Evolutionary conservation across 2,113 vertebrate species (phyloP), one percentile per base, ranked within the genome.

Genomic region (Caloenas nicobarica): DNA sequence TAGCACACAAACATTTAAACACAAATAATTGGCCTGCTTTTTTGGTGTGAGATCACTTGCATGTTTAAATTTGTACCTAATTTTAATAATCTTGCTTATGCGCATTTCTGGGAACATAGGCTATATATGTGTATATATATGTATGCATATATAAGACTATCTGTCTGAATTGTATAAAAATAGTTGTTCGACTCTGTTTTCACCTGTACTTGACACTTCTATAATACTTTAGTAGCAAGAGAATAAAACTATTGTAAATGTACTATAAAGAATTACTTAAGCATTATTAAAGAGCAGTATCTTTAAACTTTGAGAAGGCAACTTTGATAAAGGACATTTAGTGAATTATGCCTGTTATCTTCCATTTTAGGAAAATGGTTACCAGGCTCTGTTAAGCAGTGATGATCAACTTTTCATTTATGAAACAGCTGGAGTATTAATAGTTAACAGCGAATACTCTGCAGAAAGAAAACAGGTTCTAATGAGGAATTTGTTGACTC

Each of bases 341-440:
- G 13, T 95, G 60, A 95, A 95, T 94, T 71, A 81, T 24, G 7
- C 28, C 50, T 86, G 23, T 95, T 95, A 26, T 77, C 33, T 96
- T 95, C 89, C 16, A 22, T 96, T 97, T 34, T 97, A 99, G 99
- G 99, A 99, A 80, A 99, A 99, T 69, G 99, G 99, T 51, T 99
- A 98, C 96, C 98, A 97, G 53, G 98, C 98, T 33, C 97, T 99
- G 92, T 96, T 99, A 96, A 99, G 98, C 98, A 99, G 98, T 29
- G 99, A 99, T 64, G 99, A 99, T 96, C 99, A 99, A 97, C 98
- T 99, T 24, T 99, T 99, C 96, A 99, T 99, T 97, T 99, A 99
- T 53, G 99, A 99, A 98, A 98, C 99, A 56, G 99, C 99, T 13
- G 99, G 99, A 51, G 98, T 99, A 13, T 98, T 99, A 93, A 99